Evolutionary conservation across 2,888 invertebrate genomes (phyloP).

Genomic region (Mystacides longicornis): DNA sequence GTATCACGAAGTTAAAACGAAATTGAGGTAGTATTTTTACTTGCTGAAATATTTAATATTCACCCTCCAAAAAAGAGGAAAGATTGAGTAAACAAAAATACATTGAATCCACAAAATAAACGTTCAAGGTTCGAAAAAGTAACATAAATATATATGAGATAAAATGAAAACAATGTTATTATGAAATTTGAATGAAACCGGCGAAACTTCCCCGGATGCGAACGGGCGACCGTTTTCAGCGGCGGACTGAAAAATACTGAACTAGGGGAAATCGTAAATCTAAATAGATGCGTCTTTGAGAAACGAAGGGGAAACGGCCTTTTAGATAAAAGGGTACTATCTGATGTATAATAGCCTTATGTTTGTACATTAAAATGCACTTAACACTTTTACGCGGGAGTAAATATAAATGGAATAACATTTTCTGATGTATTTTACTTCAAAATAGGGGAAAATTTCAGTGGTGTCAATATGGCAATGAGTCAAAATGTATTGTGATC

Average conservation of each 20-base stretch:
- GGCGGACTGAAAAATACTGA: neutral
- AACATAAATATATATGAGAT: neutral
- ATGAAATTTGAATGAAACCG: neutral
- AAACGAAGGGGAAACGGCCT: neutral
- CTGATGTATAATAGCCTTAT: too few species aligned
- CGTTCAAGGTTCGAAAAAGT: neutral
- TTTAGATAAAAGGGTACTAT: neutral
- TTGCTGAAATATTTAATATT: neutral
- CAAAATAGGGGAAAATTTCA: constrained; percentile 2
- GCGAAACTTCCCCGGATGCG: neutral
- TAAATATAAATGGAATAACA: neutral
- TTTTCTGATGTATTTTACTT: neutral
- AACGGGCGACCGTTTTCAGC: neutral
- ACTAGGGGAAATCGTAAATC: constrained; percentile 5
- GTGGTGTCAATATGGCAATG: neutral
- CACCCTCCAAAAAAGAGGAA: too few species aligned
- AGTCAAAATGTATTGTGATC: neutral
- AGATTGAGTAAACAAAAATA: neutral
- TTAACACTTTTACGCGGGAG: neutral
- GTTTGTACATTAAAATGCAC: neutral
- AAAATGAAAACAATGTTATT: neutral
- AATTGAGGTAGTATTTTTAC: too few species aligned
- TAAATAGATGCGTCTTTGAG: neutral
- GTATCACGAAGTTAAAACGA: too few species aligned
- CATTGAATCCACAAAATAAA: neutral